Base-by-base conservation (phyloP, 2,888 invertebrate species). In the Drosophila koepferae region DNA sequence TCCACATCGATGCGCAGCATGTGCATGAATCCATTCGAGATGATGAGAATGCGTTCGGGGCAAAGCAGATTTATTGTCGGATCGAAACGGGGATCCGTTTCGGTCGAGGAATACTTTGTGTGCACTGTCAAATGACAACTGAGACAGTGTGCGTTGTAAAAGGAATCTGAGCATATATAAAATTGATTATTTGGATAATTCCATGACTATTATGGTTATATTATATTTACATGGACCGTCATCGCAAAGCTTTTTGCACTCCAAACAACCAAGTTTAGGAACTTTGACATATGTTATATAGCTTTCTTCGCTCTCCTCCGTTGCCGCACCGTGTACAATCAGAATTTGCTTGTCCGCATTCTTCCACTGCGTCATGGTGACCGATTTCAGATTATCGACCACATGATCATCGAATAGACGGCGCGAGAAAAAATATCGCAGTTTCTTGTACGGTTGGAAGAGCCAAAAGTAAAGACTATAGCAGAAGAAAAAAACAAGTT, bases 41-140 rank as follows among this genome's bases (percentile, higher is more conserved):
- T 97, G 60, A 98, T 95, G 54, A 98, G 95, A 68, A 97, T 96
- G 82, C 96, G 95, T 83, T 96, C 95, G 59, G 95, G 95, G 87
- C 96, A 96, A 10, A 95, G 95, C 54, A 96, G 93, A 89, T 96
- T 96, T 5, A 96, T 95, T 10, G 95, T 94, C 0, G 96, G 96
- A 82, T 95, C 95, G 87, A 96, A 96, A 92, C 95, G 94, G 34
- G 97, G 97, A 86, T 96, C 96, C 58, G 97, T 97, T 51, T 96
- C 96, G n/a, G 97, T 96, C 83, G 97, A 96, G 91, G 97, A 97
- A 92, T 98, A 98, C 91, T 97, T 97, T 81, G 98, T 97, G 93
- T 99, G 98, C 77, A 98, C 95, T 54, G 98, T 97, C 82, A 98
- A 96, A 91, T 98, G 97, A 92, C 99, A 98, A 90, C 96, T 96